Conservation (phyloP, 2,888 invertebrate species). For the Cyaniris semiargus region DNA sequence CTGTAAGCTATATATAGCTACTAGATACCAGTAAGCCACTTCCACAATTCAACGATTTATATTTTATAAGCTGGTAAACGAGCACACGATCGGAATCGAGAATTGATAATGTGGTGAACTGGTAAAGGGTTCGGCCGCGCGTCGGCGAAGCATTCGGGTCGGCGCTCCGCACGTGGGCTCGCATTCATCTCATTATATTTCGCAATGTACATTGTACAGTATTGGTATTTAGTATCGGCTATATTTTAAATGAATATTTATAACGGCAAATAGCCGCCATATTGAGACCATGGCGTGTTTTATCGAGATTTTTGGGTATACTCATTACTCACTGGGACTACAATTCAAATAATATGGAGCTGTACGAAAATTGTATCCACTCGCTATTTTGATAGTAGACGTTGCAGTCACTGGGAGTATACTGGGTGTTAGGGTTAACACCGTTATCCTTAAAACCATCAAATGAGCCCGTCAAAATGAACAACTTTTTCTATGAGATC, state of each 20-base stretch:
- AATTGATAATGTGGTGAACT: constrained; percentile 10
- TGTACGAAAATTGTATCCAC: no score
- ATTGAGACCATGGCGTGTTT: background rate
- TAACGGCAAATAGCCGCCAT: background rate
- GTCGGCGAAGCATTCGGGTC: constrained; percentile 63
- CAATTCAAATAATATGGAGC: background rate
- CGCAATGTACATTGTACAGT: constrained; percentile 25
- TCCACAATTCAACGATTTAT: no score
- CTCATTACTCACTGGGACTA: no score
- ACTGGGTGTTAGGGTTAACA: no score
- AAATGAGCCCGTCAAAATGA: no score
- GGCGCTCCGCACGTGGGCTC: constrained; percentile 52
- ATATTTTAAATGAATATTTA: background rate
- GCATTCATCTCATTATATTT: constrained; percentile 32
- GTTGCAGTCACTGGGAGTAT: no score
- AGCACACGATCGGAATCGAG: background rate
- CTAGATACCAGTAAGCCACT: no score
- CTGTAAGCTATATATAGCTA: no score
- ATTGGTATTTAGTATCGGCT: background rate
- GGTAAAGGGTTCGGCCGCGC: constrained; percentile 39
- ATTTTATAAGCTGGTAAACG: background rate
- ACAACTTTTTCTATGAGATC: no score
- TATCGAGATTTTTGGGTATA: background rate
- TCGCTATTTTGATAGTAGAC: no score
- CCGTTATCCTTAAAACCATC: no score